Evolutionary conservation across 1,140 invertebrate genomes (phyloP).

Genomic region (Diabrotica undecimpunctata): DNA sequence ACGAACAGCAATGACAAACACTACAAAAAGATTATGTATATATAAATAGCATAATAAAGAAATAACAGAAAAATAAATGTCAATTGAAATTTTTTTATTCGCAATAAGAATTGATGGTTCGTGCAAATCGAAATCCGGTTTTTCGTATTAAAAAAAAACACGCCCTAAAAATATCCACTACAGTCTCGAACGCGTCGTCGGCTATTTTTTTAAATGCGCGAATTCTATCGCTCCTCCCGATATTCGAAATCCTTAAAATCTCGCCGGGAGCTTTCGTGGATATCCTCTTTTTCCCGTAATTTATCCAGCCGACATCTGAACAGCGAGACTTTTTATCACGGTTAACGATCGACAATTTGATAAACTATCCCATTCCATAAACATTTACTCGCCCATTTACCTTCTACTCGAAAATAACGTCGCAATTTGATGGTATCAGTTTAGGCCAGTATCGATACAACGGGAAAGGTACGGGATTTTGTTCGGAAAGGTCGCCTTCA

Average conservation of each 20-base stretch:
- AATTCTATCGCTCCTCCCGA: background rate
- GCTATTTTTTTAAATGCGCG: background rate
- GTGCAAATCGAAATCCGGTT: too few species aligned
- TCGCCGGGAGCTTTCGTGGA: background rate
- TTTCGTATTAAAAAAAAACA: too few species aligned
- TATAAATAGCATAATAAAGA: too few species aligned
- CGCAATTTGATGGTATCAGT: background rate
- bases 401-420: background rate
- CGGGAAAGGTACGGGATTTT: too few species aligned
- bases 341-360: conserved; percentile 2
- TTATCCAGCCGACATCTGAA: background rate
- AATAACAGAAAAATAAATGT: too few species aligned
- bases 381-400: background rate
- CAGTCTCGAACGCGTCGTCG: background rate
- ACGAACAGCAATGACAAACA: too few species aligned
- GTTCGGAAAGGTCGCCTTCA: too few species aligned
- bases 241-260: background rate
- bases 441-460: background rate
- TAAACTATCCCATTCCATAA: conserved; percentile 2
- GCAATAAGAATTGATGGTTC: too few species aligned
- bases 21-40: too few species aligned
- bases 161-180: background rate
- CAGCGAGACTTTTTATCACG: background rate
- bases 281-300: background rate
- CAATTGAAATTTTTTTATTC: too few species aligned